Conservation (phyloP, 2,888 invertebrate species). For the Amiota minor region DNA sequence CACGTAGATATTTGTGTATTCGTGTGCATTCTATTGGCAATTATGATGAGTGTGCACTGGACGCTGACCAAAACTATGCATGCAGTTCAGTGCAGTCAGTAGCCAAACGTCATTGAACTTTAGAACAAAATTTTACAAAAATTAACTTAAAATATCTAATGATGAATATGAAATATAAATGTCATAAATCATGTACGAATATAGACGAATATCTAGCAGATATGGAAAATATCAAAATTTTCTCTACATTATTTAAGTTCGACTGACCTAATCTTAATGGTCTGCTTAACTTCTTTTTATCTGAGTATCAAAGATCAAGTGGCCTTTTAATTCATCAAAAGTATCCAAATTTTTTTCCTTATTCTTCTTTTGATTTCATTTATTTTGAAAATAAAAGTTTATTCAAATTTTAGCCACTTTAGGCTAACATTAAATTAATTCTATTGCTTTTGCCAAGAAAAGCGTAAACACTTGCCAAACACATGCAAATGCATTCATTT, state of each 20-base stretch:
- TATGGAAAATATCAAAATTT: slow-evolving; percentile 4
- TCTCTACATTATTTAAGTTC: slow-evolving; percentile 9
- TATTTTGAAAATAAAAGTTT: slow-evolving; percentile 37
- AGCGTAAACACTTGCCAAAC: neutral
- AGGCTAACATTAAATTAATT: slow-evolving; percentile 11
- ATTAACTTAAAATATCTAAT: neutral
- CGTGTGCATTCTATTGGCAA: slow-evolving; percentile 16
- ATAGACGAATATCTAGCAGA: neutral
- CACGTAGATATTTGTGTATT: no score
- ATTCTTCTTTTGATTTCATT: slow-evolving; percentile 35
- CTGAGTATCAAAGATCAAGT: slow-evolving; percentile 44
- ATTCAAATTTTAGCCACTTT: slow-evolving; percentile 36
- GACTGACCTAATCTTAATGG: slow-evolving; percentile 66
- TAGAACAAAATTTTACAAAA: neutral
- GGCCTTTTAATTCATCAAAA: slow-evolving; percentile 33
- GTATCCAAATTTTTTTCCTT: slow-evolving; percentile 8
- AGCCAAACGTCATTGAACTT: slow-evolving; percentile 17
- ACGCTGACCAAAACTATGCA: slow-evolving; percentile 11
- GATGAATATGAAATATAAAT: neutral
- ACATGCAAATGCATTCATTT: slow-evolving; percentile 40
- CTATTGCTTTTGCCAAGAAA: neutral
- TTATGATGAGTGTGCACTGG: slow-evolving; percentile 9
- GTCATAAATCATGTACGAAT: neutral
- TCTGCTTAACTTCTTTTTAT: slow-evolving; percentile 57
- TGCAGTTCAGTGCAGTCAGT: neutral